Evolutionary conservation across 2,888 invertebrate genomes (phyloP), one percentile per base, ranked within the genome.

Genomic region (Andrena praecox): DNA sequence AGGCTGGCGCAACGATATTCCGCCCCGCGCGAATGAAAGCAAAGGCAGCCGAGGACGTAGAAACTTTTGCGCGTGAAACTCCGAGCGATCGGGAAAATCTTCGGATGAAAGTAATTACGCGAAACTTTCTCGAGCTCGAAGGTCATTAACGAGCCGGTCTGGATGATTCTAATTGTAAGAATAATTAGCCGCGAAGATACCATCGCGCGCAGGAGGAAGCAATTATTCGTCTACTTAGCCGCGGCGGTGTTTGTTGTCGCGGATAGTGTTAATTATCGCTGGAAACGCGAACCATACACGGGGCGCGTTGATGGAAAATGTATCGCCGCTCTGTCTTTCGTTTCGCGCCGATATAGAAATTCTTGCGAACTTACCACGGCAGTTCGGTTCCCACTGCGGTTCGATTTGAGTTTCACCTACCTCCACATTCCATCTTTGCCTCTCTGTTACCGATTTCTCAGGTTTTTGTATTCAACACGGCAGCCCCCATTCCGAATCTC

Each of bases 71-170:
- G 33, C 42, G 35, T 75, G 80, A 85, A 84, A 86, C 84, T 87
- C 81, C 73, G 0, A 85, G 80, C 85, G 71, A 82, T 82, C 70
- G 74, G 84, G 85, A 89, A 88, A 88, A 91, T 87, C 83, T 84
- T 84, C 66, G 81, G 88, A 91, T 88, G 91, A 92, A 92, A 92
- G 92, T 92, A 91, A 92, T 91, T 90, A 86, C 85, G 84, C 84
- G 86, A 87, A 85, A 92, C 91, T 93, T 93, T 93, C 90, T 79
- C 87, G 87, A 82, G 85, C 85, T 77, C 89, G 91, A 93, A 93
- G 93, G 93, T 93, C 93, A 93, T 93, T 93, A 93, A 92, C 92
- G 90, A 90, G 84, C 78, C 72, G 27, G 42, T 42, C 71, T 59
- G 70, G 73, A 85, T 88, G 83, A 83, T 87, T 79, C 77, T 66